These are phyloP conservation scores for Centropyge bicolor DNA, from an alignment of 2,797 vertebrate genomes.

Conservation along the genomic window DNA sequence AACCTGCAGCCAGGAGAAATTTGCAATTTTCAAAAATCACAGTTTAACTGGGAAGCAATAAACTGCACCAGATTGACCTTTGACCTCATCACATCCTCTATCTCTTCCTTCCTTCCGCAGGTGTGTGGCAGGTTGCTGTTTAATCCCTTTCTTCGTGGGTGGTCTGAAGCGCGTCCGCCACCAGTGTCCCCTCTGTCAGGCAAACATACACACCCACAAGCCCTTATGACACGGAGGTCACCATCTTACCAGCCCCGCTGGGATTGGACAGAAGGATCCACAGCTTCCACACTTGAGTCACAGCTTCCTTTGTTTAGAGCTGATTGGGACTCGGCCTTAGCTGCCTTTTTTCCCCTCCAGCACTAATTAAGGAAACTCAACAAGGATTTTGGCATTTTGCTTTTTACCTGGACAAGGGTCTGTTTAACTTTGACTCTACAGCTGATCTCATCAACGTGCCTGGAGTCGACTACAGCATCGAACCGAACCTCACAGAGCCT, in stretches of 20 bases:
- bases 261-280: not conserved
- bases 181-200: constrained; percentile 73
- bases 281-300: not conserved
- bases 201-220: constrained; percentile 45
- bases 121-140: constrained; percentile 79
- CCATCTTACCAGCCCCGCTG: not conserved
- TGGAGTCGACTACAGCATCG: not conserved
- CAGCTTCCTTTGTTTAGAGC: not conserved
- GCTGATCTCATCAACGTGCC: not conserved
- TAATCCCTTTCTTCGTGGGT: constrained; percentile 75
- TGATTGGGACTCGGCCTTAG: not conserved
- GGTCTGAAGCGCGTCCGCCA: constrained; percentile 63
- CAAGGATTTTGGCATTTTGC: not conserved
- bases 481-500: not conserved
- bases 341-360: not conserved
- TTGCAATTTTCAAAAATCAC: no score
- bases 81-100: not conserved
- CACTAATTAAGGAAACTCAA: not conserved
- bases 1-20: no score
- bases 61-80: not conserved
- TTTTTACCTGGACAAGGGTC: not conserved
- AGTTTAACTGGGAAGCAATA: no score
- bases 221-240: constrained; percentile 58
- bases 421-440: not conserved
- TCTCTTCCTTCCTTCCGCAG: constrained; percentile 53